phyloP scores from a whole-genome alignment of 2,888 invertebrate genomes.

The Schizaphis graminum region DNA sequence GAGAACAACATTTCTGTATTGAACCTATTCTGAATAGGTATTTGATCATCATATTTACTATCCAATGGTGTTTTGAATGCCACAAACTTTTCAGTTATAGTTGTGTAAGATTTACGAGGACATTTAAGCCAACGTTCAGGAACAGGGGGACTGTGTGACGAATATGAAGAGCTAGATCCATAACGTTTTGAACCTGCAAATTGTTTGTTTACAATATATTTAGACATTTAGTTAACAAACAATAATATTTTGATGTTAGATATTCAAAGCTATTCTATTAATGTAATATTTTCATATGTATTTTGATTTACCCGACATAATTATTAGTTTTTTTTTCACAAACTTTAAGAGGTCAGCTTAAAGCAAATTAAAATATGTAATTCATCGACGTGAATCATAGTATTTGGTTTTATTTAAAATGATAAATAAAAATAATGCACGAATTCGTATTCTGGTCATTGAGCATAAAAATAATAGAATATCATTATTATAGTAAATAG shows the following conservation, averaged over 20 bases:
- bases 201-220: not conserved
- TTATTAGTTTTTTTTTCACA: not conserved
- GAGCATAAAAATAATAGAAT: not conserved
- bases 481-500: not conserved
- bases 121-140: conserved; percentile 91
- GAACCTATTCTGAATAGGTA: conserved; percentile 87
- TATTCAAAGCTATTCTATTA: not conserved
- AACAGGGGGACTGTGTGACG: conserved; percentile 72
- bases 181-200: conserved; percentile 54
- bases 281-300: not conserved
- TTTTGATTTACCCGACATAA: conserved; percentile 46
- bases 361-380: not conserved
- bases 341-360: not conserved
- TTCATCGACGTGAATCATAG: not conserved
- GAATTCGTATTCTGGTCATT: not conserved
- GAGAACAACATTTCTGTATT: conserved; percentile 89
- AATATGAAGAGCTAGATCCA: conserved; percentile 56
- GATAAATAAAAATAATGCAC: not conserved
- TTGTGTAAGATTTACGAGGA: conserved; percentile 82
- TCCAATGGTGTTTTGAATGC: conserved; percentile 96
- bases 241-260: not conserved
- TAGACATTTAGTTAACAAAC: not conserved
- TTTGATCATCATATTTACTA: conserved; percentile 83
- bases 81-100: conserved; percentile 87
- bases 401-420: conserved; percentile 10